Evolutionary conservation across 2,888 invertebrate genomes (phyloP), one percentile per base, ranked within the genome.

Genomic region (Dascillus cervinus): DNA sequence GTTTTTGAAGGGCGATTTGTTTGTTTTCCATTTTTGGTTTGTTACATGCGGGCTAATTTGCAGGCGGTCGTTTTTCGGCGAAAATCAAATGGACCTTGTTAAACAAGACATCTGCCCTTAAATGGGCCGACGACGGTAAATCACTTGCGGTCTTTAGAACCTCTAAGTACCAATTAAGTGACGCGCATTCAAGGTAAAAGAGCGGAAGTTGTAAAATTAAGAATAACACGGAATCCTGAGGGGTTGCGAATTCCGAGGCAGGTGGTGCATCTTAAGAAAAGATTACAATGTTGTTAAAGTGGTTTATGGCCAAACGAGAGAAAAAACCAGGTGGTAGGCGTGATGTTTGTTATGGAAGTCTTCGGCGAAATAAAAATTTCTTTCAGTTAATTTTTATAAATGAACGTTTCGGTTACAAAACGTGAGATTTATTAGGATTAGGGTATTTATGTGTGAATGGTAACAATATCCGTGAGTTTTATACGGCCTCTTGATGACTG

Each of bases 1-100:
- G 51, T 49, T 52, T 52, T 50, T 39, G 50, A 50, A 48, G 47
- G 52, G 49, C 50, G 49, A 46, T 41, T 42, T 47, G 50, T 49
- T 38, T 38, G 38, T 34, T 30, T 38, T 38, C 17, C 17, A 17
- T 4, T 17, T 17, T 17, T 17, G 8, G 17, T 17, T 17, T 17
- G 8, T 17, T 17, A 6, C 4, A 6, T 17, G 17, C 17, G 4
- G 17, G 17, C 17, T 17, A 17, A 17, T 17, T 8, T 17, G 17
- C 17, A n/a, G n/a, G n/a, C n/a, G n/a, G n/a, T n/a, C n/a, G n/a
- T n/a, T n/a, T n/a, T n/a, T n/a, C n/a, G n/a, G n/a, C n/a, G n/a
- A n/a, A n/a, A n/a, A n/a, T n/a, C n/a, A n/a, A n/a, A n/a, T n/a
- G n/a, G n/a, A n/a, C n/a, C n/a, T n/a, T n/a, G n/a, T n/a, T n/a